These are phyloP conservation scores for Aramus guarauna DNA, from an alignment of 2,113 vertebrate genomes.

Conservation along the genomic window DNA sequence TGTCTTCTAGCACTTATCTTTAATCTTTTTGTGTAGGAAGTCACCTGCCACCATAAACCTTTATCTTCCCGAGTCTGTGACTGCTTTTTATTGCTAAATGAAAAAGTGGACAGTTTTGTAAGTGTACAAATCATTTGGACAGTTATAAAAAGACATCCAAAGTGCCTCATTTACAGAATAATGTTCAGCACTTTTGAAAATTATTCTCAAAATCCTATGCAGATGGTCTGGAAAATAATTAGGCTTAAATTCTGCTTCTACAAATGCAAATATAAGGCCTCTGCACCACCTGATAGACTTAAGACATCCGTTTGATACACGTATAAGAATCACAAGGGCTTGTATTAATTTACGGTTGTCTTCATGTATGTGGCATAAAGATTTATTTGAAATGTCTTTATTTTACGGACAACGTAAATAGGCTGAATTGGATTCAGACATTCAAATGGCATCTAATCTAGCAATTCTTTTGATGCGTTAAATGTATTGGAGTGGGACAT, in stretches of 20 bases:
- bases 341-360: not conserved
- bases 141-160: not conserved
- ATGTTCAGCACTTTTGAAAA: not conserved
- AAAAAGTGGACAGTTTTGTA: not conserved
- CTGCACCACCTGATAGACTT: not conserved
- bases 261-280: not conserved
- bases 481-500: not conserved
- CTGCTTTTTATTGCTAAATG: not conserved
- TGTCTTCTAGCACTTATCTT: constrained; percentile 26
- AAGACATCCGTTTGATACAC: not conserved
- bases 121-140: not conserved
- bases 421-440: not conserved
- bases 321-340: not conserved
- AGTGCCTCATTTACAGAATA: not conserved
- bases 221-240: not conserved
- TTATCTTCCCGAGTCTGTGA: not conserved
- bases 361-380: not conserved
- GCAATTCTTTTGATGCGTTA: not conserved
- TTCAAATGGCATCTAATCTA: not conserved
- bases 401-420: not conserved
- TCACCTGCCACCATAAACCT: constrained; percentile 34
- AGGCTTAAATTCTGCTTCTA: not conserved
- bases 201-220: not conserved
- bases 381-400: not conserved
- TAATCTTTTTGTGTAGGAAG: not conserved